Conservation (phyloP, 1,140 invertebrate genomes). For the Plectrocnemia conspersa region DNA sequence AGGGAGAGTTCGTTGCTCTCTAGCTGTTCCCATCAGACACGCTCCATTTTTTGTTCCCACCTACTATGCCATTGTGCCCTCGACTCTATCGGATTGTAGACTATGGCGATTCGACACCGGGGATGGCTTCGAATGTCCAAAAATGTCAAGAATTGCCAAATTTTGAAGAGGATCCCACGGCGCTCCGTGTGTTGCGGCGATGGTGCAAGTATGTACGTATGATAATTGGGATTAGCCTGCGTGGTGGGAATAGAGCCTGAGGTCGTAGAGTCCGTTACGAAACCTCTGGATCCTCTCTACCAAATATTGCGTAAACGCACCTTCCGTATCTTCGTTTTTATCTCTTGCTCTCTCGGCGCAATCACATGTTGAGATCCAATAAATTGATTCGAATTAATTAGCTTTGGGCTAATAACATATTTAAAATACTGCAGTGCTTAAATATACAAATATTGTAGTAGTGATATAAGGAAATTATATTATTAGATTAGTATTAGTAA, state of each 20-base stretch:
- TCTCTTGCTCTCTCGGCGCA: background rate
- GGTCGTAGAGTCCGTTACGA: constrained; percentile 19
- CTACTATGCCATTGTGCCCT: constrained; percentile 16
- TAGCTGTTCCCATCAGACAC: constrained; percentile 22
- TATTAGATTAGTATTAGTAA: no score
- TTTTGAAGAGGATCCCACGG: background rate
- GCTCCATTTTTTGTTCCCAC: constrained; percentile 23
- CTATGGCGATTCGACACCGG: no score
- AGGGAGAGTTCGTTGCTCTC: constrained; percentile 20
- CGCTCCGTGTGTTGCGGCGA: background rate
- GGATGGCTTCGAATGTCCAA: no score
- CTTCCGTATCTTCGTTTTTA: constrained; percentile 10
- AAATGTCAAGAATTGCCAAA: no score
- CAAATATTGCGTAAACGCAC: constrained; percentile 23
- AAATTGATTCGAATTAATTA: no score
- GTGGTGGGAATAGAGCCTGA: constrained; percentile 18
- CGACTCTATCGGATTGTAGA: no score
- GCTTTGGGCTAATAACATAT: background rate
- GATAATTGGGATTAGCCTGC: constrained; percentile 11
- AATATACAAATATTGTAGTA: background rate
- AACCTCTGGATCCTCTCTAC: constrained; percentile 17
- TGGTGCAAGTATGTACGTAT: background rate
- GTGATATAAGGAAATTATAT: background rate
- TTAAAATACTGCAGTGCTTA: background rate
- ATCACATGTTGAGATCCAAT: constrained; percentile 11